Evolutionary conservation across 1,140 invertebrate genomes (phyloP).

Genomic region (Phymorhynchus buccinoides): DNA sequence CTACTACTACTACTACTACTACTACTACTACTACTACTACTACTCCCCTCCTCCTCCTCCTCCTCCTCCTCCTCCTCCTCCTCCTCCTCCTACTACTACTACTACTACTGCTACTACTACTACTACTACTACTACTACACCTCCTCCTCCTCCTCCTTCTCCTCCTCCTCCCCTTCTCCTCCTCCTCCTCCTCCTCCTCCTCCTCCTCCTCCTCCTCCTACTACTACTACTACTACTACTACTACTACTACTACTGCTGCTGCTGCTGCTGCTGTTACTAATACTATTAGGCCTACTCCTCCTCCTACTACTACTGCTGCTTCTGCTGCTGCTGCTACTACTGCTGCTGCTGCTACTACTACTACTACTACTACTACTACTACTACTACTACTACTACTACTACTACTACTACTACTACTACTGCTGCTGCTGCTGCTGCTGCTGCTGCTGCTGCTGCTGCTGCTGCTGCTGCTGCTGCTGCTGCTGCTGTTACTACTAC

Average conservation of each 20-base stretch:
- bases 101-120: neutral
- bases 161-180: neutral
- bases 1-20: neutral
- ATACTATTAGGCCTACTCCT: too few relatives aligned
- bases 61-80: neutral
- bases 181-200: neutral
- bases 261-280: neutral
- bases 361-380: too few relatives aligned
- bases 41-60: too few relatives aligned
- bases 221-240: neutral
- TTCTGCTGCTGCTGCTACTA: neutral
- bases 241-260: neutral
- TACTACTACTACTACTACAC: neutral
- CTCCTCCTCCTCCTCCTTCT: neutral
- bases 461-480: too few relatives aligned
- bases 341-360: neutral
- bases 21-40: neutral
- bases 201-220: neutral
- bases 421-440: neutral
- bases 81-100: neutral
- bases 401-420: too few relatives aligned
- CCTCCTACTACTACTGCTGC: neutral
- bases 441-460: too few relatives aligned
- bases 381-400: neutral
- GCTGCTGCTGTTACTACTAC: too few relatives aligned